Conservation (phyloP, 1,140 invertebrate species). For the Drosophila ironensis region DNA sequence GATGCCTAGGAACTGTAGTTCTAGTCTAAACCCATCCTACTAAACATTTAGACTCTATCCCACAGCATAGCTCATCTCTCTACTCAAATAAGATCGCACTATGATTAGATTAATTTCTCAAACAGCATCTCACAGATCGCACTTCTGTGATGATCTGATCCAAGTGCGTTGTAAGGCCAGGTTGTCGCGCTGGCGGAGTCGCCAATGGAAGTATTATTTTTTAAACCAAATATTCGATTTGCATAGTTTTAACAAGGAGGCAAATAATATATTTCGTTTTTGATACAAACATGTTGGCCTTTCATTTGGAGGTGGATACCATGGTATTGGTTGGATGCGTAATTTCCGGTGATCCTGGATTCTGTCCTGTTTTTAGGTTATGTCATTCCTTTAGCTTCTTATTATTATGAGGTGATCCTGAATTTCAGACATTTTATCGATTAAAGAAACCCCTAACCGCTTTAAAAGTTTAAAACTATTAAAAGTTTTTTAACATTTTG, state of each 20-base stretch:
- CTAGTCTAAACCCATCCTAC: slow-evolving; percentile 32
- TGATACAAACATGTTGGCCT: slow-evolving; percentile 65
- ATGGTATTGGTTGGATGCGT: too few species aligned
- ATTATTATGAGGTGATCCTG: too few species aligned
- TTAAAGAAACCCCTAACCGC: too few species aligned
- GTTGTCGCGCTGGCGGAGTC: slow-evolving; percentile 46
- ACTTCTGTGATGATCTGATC: slow-evolving; percentile 12
- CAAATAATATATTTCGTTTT: slow-evolving; percentile 68
- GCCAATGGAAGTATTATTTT: slow-evolving; percentile 69
- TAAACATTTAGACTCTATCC: slow-evolving; percentile 22
- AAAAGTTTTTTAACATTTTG: too few species aligned
- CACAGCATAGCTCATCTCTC: slow-evolving; percentile 1
- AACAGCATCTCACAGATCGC: slow-evolving; percentile 10
- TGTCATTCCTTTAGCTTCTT: too few species aligned
- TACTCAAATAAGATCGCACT: slow-evolving; percentile 34
- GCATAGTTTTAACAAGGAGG: slow-evolving; percentile 67
- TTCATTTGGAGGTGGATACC: too few species aligned
- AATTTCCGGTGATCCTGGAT: too few species aligned
- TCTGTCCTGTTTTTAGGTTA: too few species aligned
- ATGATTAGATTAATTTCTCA: slow-evolving; percentile 11
- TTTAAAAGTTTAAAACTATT: too few species aligned
- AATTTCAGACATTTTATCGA: too few species aligned
- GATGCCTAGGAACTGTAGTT: slow-evolving; percentile 19
- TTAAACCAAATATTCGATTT: slow-evolving; percentile 69
- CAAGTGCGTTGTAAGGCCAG: slow-evolving; percentile 30